Base-by-base conservation (phyloP, 2,113 vertebrate species). In the Grus americana region DNA sequence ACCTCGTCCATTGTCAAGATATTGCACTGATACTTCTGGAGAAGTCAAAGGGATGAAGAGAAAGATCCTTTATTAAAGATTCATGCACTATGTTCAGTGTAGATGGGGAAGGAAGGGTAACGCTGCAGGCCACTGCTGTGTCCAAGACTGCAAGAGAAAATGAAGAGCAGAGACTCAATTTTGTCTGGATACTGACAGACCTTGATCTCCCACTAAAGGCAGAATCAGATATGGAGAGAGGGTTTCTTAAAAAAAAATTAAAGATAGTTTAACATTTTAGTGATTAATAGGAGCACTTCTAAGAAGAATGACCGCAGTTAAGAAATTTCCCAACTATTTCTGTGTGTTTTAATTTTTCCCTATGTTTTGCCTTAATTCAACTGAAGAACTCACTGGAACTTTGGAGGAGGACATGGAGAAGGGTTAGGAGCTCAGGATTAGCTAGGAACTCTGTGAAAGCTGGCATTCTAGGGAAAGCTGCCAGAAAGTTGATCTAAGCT, bases 101-200 rank as follows among this genome's bases (percentile, higher is more conserved):
- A 63, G 10, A 4, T 21, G 36, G 86, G n/a, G 32, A 79, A 88
- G 52, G 32, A 86, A 29, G 1, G 16, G 8, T 27, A 30, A 92
- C 82, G 21, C 15, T 79, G 23, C 26, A 74, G 61, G 32, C 20
- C 58, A 47, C 22, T 71, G 20, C 27, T 15, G 3, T n/a, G 30
- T 47, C 62, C 34, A 59, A 58, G 52, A 30, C 36, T 75, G 32
- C 10, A 44, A 66, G 42, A 83, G 42, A 71, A 88, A 91, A 58
- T 2, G 0, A 0, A 65, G 12, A 30, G 8, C 15, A 78, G 29
- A 79, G 2, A 30, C 42, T 62, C 2, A 46, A 15, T 1, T 61
- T 88, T 85, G 1, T 47, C 22, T 54, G 23, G 18, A 34, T 40
- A 18, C 30, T 66, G 36, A 34, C 20, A 74, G 73, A 78, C 7